Conservation (phyloP, 2,797 vertebrate genomes). For the Rhinoraja longicauda region DNA sequence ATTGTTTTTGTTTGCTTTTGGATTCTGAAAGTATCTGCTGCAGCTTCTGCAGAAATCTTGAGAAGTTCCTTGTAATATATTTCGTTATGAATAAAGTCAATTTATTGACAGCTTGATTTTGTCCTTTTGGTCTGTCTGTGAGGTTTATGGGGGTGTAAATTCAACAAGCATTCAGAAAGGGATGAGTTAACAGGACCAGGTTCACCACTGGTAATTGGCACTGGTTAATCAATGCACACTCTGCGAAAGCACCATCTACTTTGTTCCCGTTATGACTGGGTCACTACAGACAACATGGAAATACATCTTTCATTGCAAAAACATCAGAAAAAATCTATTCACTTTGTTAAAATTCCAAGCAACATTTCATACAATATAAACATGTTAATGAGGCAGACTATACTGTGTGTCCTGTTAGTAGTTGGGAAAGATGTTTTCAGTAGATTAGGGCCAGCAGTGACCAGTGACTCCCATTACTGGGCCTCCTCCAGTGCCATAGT, state of each 20-base stretch:
- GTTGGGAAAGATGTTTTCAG: neutral
- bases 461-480: too few species aligned
- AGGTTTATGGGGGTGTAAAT: neutral
- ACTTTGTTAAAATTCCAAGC: neutral
- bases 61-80: neutral
- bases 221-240: neutral
- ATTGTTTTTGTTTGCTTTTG: neutral
- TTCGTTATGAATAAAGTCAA: neutral
- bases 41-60: neutral
- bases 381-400: neutral
- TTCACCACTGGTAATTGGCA: neutral
- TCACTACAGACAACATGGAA: neutral
- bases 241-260: neutral
- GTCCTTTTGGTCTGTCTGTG: neutral
- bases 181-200: neutral
- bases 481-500: too few species aligned
- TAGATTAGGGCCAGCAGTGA: neutral
- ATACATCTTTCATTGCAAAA: neutral
- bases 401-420: neutral
- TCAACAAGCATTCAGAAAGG: neutral
- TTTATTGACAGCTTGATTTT: neutral
- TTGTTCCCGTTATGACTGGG: neutral
- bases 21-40: neutral
- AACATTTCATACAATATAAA: neutral
- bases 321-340: neutral